These are phyloP conservation scores for Centropus bengalensis DNA, from an alignment of 2,113 vertebrate species.

Conservation along the genomic window DNA sequence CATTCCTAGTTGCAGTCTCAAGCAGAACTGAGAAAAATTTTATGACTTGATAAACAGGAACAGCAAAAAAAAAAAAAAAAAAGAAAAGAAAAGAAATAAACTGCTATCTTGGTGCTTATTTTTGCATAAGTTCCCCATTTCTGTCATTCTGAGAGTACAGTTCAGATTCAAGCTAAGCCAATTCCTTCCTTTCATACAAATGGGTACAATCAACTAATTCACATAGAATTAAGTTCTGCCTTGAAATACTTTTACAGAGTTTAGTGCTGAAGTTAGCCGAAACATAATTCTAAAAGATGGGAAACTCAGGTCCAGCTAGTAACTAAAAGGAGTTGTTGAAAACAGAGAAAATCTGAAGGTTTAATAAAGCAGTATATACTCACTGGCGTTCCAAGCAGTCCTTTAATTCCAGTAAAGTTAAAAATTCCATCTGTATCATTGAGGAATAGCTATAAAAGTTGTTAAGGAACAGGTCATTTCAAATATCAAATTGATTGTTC, in stretches of 20 bases:
- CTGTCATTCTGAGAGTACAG: not conserved
- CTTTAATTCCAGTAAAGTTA: constrained; percentile 84
- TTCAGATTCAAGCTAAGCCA: not conserved
- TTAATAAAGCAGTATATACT: constrained; percentile 53
- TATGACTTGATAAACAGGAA: not conserved
- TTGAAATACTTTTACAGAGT: not conserved
- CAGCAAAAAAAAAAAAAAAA: no score
- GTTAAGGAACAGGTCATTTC: not conserved
- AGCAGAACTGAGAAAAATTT: not conserved
- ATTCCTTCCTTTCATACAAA: not conserved
- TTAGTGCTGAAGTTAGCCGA: not conserved
- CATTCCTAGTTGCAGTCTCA: not conserved
- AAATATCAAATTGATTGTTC: not conserved
- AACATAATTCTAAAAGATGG: not conserved
- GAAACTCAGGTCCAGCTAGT: not conserved
- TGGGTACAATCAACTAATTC: not conserved
- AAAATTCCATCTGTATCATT: constrained; percentile 84
- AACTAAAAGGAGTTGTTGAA: not conserved
- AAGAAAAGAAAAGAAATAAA: not conserved
- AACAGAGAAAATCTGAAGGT: not conserved
- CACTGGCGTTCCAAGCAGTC: constrained; percentile 81
- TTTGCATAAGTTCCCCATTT: not conserved
- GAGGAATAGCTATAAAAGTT: constrained; percentile 79
- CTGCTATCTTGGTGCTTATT: not conserved
- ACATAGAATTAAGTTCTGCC: not conserved